A percentile compares a stretch with the other conserved stretches of the same genome.
Evolutionary conservation across 2,888 invertebrate genomes (phyloP).

Genomic region (Acheta domesticus): DNA sequence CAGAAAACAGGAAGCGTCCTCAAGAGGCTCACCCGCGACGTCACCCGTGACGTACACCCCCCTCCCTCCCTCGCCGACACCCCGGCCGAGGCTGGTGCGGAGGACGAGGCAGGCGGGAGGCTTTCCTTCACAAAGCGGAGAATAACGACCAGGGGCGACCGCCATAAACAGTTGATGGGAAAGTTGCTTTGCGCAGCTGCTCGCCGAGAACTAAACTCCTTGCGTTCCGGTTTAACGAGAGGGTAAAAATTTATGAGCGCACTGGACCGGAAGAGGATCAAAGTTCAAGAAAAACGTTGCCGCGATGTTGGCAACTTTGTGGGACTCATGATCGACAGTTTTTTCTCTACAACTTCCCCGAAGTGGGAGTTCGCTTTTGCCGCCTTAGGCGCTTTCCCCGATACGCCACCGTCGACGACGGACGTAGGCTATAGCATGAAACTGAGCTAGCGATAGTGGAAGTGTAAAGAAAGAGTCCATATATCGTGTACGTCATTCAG

Average conservation of each 20-base stretch:
- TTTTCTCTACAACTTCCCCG: too few relatives aligned
- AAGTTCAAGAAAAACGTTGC: neutral
- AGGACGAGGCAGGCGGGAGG: neutral
- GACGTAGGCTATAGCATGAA: too few relatives aligned
- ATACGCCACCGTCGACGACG: too few relatives aligned
- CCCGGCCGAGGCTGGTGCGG: neutral
- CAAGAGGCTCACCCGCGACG: neutral
- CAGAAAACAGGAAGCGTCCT: neutral
- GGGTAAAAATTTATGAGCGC: neutral
- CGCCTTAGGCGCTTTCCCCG: too few relatives aligned
- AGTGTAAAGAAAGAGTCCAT: too few relatives aligned
- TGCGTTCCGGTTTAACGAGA: neutral
- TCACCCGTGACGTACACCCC: neutral
- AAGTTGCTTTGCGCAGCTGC: neutral
- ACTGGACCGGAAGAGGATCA: neutral
- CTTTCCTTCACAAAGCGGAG: neutral
- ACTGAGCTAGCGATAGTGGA: too few relatives aligned
- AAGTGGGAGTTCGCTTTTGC: too few relatives aligned
- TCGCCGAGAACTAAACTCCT: neutral
- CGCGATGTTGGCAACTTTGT: neutral
- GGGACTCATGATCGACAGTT: neutral
- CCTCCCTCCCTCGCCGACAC: too few relatives aligned
- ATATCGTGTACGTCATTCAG: too few relatives aligned
- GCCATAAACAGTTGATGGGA: slow-evolving; percentile 7
- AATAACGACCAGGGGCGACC: neutral